Evolutionary conservation across 2,797 vertebrate genomes (phyloP).

Genomic region (Syndactyla subalaris): DNA sequence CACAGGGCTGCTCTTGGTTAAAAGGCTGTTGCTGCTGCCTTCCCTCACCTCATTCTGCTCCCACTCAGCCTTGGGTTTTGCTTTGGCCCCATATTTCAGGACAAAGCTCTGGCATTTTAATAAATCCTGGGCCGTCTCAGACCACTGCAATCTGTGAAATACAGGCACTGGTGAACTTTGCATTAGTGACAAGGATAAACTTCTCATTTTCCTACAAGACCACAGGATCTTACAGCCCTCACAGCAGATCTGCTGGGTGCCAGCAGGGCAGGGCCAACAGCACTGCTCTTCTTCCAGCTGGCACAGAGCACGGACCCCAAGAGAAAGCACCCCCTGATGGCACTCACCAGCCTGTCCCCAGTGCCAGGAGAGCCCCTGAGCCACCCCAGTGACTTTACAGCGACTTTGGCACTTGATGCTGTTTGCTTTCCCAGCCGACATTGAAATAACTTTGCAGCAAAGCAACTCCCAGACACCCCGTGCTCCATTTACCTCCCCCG

Average conservation of each 20-base stretch:
- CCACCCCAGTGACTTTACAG: background rate
- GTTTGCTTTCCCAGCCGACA: background rate
- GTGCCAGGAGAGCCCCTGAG: background rate
- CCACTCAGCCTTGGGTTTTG: background rate
- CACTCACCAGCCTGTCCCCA: background rate
- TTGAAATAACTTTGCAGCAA: constrained; percentile 60
- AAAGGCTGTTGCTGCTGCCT: background rate
- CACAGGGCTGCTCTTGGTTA: background rate
- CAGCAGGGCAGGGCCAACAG: background rate
- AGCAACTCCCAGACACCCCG: background rate
- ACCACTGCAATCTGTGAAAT: background rate
- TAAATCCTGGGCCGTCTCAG: background rate
- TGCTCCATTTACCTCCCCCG: constrained; percentile 41
- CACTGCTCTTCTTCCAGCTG: background rate
- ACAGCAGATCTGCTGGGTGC: background rate
- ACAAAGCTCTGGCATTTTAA: background rate
- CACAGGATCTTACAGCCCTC: background rate
- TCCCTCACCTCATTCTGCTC: background rate
- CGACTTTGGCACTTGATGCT: background rate
- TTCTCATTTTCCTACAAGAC: background rate
- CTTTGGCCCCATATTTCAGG: background rate
- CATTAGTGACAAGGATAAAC: background rate
- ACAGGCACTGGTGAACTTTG: background rate
- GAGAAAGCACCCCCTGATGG: background rate
- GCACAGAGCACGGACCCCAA: background rate